Percentiles rank a stretch among this genome's conserved stretches.
phyloP scores from a whole-genome alignment of 2,113 vertebrate genomes.

The Helogale parvula region DNA sequence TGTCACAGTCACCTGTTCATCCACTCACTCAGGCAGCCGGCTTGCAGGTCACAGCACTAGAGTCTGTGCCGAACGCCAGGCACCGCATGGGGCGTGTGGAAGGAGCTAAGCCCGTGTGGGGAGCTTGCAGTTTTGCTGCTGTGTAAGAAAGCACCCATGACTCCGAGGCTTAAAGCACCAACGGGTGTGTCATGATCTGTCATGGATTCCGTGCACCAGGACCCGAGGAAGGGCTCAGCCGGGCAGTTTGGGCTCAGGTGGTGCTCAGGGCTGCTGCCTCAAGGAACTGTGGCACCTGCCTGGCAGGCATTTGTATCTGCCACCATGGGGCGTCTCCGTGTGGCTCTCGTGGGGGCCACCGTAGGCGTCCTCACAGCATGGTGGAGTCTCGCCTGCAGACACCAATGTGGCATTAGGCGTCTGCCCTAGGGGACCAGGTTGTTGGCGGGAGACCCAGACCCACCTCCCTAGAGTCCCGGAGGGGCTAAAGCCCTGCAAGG shows the following conservation, averaged over 20 bases:
- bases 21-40: no score
- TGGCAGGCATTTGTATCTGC: no score
- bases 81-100: background rate
- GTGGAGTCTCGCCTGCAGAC: rapidly evolving
- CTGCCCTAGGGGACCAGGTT: background rate
- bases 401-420: rapidly evolving
- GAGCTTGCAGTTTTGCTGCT: no score
- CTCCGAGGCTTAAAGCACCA: background rate
- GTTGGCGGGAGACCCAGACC: background rate
- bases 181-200: background rate
- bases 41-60: background rate
- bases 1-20: background rate
- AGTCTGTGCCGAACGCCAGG: no score
- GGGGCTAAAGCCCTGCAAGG: background rate
- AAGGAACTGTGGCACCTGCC: rapidly evolving
- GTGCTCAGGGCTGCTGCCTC: rapidly evolving
- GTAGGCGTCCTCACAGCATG: background rate
- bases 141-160: no score
- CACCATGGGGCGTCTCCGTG: background rate
- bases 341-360: rapidly evolving
- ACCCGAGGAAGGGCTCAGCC: background rate
- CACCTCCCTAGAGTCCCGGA: background rate
- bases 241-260: background rate
- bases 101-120: background rate
- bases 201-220: background rate